Percentiles rank a stretch among this genome's conserved stretches.
Conservation (phyloP, 2,797 vertebrate species). For the Tamandua tetradactyla region DNA sequence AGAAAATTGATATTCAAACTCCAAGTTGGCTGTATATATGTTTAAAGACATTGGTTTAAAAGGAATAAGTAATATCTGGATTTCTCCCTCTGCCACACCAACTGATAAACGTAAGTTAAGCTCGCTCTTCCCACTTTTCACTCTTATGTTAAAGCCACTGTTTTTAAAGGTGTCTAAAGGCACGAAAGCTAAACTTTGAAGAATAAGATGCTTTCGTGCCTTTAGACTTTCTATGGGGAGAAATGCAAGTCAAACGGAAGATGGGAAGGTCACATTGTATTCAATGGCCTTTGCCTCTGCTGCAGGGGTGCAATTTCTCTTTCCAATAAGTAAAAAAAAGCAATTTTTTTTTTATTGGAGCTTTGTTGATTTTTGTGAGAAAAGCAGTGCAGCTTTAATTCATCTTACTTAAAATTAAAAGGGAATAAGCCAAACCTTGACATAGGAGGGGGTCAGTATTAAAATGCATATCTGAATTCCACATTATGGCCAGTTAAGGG, state of each 20-base stretch:
- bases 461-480: neutral
- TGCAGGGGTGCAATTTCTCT: neutral
- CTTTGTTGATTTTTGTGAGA: neutral
- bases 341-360: neutral
- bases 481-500: neutral
- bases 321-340: neutral
- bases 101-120: neutral
- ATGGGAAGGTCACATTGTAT: accelerated
- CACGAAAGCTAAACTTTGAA: neutral
- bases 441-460: neutral
- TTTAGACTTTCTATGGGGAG: neutral
- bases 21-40: neutral
- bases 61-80: neutral
- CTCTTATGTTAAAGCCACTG: neutral
- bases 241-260: accelerated
- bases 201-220: too few species aligned
- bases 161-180: neutral
- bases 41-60: neutral
- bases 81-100: neutral
- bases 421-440: neutral
- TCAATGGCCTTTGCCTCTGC: neutral
- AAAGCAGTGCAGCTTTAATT: neutral
- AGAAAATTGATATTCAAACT: neutral
- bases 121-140: neutral
- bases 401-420: neutral